These are phyloP conservation scores for Holothuria glaberrima DNA, from an alignment of 35 echinoderm and acorn worm genomes.

Conservation along the genomic window DNA sequence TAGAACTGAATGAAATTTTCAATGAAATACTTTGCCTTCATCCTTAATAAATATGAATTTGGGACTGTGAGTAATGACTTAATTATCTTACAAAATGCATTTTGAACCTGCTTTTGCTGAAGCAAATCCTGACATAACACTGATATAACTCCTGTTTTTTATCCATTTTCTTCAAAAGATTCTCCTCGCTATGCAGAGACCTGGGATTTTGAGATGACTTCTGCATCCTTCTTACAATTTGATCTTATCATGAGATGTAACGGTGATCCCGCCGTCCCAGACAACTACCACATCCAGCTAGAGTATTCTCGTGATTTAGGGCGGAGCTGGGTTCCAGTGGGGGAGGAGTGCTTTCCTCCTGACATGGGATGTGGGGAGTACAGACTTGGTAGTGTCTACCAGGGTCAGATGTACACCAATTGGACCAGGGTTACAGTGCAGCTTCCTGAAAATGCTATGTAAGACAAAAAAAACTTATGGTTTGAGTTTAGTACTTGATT, in stretches of 20 bases:
- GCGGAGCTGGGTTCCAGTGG: conserved; percentile 69
- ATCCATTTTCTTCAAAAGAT: conserved; percentile 23
- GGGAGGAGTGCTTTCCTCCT: conserved; percentile 79
- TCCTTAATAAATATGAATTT: no score
- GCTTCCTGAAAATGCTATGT: conserved; percentile 74
- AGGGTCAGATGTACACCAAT: conserved; percentile 64
- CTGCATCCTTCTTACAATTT: conserved; percentile 86
- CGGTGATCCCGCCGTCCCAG: not conserved
- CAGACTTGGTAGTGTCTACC: conserved; percentile 66
- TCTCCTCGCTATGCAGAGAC: conserved; percentile 87
- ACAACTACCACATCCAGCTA: conserved; percentile 51
- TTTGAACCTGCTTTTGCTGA: not conserved
- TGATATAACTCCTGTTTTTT: not conserved
- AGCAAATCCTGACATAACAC: not conserved
- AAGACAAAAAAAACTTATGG: conserved; percentile 22
- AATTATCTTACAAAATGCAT: not conserved
- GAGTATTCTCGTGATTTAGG: conserved; percentile 94
- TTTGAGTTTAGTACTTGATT: no score
- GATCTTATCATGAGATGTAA: conserved; percentile 80
- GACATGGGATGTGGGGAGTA: conserved; percentile 90
- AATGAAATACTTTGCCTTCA: no score
- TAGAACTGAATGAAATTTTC: no score
- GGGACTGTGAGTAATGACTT: not conserved
- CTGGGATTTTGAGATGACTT: conserved; percentile 90
- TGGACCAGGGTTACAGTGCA: conserved; percentile 83